These are phyloP conservation scores for Erpornis zantholeuca DNA, from an alignment of 2,113 vertebrate species.

Conservation along the genomic window DNA sequence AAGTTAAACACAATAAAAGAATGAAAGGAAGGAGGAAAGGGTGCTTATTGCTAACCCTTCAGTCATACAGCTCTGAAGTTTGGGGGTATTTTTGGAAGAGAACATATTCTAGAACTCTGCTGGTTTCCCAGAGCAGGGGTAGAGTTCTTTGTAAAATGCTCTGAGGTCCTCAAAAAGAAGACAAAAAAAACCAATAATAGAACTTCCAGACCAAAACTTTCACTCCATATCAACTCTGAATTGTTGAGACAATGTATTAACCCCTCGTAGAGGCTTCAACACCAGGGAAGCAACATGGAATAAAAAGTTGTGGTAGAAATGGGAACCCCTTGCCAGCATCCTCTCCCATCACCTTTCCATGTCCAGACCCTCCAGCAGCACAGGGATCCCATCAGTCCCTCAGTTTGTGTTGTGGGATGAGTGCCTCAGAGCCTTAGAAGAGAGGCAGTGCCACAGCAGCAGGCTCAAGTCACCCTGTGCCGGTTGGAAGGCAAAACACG, in stretches of 20 bases:
- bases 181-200: not conserved
- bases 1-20: not conserved
- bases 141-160: not conserved
- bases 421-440: not conserved
- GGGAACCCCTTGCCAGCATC: not conserved
- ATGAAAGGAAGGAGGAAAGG: not conserved
- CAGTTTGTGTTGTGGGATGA: not conserved
- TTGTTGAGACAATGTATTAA: not conserved
- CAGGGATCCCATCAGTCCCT: not conserved
- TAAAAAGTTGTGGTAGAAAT: fast-evolving
- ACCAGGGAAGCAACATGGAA: not conserved
- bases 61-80: not conserved
- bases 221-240: not conserved
- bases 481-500: not conserved
- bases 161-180: not conserved
- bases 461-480: not conserved
- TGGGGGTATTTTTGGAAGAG: not conserved
- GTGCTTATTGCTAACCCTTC: not conserved
- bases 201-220: not conserved
- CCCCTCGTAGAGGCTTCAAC: not conserved
- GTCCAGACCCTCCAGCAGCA: not conserved
- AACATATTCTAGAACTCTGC: not conserved
- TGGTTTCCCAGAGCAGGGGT: not conserved
- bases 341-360: not conserved
- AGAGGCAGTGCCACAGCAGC: not conserved